Conservation (phyloP, 2,888 invertebrate species). For the Drosophila diplacantha region DNA sequence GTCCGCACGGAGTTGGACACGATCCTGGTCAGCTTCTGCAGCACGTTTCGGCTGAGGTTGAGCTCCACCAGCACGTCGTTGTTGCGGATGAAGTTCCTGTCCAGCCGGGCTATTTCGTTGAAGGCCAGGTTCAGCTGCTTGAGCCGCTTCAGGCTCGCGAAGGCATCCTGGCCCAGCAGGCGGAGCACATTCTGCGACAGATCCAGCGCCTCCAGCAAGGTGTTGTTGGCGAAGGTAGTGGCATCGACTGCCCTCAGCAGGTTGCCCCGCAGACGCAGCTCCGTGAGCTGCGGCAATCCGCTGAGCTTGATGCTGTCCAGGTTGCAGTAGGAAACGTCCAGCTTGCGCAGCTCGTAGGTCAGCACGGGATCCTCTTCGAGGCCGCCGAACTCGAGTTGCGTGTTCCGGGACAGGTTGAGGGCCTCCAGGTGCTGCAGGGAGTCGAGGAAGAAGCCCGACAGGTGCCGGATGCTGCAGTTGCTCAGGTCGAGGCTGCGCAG, state of each 20-base stretch:
- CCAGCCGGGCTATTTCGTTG: conserved; percentile 82
- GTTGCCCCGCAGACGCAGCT: conserved; percentile 82
- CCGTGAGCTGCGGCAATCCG: conserved; percentile 81
- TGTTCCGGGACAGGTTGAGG: conserved; percentile 82
- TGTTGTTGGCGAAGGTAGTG: conserved; percentile 81
- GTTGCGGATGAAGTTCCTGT: conserved; percentile 81
- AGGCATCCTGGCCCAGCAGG: conserved; percentile 81
- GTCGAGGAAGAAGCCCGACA: conserved; percentile 80
- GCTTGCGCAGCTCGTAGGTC: conserved; percentile 79
- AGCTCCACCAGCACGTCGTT: conserved; percentile 81
- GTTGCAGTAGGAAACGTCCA: conserved; percentile 83
- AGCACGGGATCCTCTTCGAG: conserved; percentile 76
- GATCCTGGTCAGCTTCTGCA: conserved; percentile 81
- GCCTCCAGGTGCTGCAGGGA: conserved; percentile 81
- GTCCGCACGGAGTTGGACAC: conserved; percentile 80
- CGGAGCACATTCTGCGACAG: conserved; percentile 84
- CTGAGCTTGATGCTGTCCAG: conserved; percentile 81
- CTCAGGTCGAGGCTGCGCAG: conserved; percentile 80
- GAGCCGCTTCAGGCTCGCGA: conserved; percentile 80
- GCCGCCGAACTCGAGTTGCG: conserved; percentile 78
- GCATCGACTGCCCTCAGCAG: conserved; percentile 81
- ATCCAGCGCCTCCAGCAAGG: conserved; percentile 81
- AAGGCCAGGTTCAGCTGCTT: conserved; percentile 83
- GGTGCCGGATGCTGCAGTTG: conserved; percentile 79
- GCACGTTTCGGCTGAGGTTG: conserved; percentile 83